Conservation (phyloP, 2,888 invertebrate species). For the Caradrina clavipalpis region DNA sequence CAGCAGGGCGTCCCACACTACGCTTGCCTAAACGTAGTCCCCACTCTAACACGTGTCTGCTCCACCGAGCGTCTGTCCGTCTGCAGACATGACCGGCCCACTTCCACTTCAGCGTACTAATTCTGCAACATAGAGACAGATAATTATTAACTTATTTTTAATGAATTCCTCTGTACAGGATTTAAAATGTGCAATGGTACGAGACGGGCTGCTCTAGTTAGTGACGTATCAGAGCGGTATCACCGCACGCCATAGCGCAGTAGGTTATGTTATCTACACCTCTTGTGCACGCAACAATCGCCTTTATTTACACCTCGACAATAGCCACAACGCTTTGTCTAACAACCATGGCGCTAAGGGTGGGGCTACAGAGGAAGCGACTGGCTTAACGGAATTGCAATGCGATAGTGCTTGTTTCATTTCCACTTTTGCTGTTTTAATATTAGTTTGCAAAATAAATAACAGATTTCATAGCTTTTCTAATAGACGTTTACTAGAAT, state of each 20-base stretch:
- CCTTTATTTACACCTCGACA: slow-evolving; percentile 34
- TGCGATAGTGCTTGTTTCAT: slow-evolving; percentile 32
- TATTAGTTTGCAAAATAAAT: slow-evolving; percentile 4
- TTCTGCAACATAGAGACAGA: background rate
- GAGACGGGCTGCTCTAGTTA: slow-evolving; percentile 70
- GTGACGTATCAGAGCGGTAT: slow-evolving; percentile 70
- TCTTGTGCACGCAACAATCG: slow-evolving; percentile 32
- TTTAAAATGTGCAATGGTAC: slow-evolving; percentile 63
- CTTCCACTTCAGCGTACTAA: too few relatives aligned
- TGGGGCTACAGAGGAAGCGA: slow-evolving; percentile 40
- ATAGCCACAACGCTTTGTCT: slow-evolving; percentile 34
- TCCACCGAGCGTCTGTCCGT: too few relatives aligned
- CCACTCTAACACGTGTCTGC: too few relatives aligned
- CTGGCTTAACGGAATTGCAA: slow-evolving; percentile 42
- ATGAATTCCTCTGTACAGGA: slow-evolving; percentile 59
- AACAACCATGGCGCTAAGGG: slow-evolving; percentile 45
- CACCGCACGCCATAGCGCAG: slow-evolving; percentile 53
- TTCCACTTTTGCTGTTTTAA: slow-evolving; percentile 9
- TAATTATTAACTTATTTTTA: slow-evolving; percentile 25
- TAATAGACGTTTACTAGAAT: background rate
- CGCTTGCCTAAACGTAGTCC: too few relatives aligned
- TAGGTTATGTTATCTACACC: slow-evolving; percentile 49
- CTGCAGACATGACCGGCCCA: too few relatives aligned
- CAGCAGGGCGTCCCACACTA: too few relatives aligned
- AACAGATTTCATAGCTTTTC: slow-evolving; percentile 7